A percentile compares a stretch with the other conserved stretches of the same genome.
These are phyloP conservation scores for Holothuria scabra DNA, from an alignment of 53 echinoderm and acorn worm genomes.

Conservation along the genomic window DNA sequence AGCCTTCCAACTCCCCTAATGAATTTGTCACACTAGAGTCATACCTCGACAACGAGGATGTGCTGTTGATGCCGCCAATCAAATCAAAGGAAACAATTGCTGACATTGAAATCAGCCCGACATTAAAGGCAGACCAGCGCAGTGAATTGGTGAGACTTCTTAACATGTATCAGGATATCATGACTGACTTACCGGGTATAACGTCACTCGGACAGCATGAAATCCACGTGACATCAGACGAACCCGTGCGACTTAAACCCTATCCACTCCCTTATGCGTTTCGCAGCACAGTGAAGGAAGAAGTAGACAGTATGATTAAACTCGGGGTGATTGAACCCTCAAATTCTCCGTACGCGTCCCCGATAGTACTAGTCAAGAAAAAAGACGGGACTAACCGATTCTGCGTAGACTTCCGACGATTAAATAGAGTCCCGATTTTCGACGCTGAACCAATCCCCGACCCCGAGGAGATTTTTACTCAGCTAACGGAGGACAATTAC, in stretches of 20 bases:
- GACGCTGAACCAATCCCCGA: constrained; percentile 73
- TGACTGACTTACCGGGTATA: constrained; percentile 69
- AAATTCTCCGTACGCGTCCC: constrained; percentile 62
- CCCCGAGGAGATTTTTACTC: constrained; percentile 64
- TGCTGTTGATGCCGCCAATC: constrained; percentile 27
- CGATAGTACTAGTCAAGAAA: constrained; percentile 66
- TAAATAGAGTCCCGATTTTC: constrained; percentile 67
- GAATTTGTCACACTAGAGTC: not conserved
- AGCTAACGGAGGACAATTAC: constrained; percentile 52
- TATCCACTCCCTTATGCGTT: constrained; percentile 63
- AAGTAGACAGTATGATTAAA: constrained; percentile 56
- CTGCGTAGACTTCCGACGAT: constrained; percentile 63
- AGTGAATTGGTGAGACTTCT: constrained; percentile 11
- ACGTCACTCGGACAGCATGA: constrained; percentile 51
- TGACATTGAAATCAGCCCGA: constrained; percentile 49
- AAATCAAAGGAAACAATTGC: constrained; percentile 34
- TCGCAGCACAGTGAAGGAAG: constrained; percentile 46
- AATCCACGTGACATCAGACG: constrained; percentile 55
- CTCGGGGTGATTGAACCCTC: constrained; percentile 61
- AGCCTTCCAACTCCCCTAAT: not conserved
- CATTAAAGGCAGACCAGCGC: not conserved
- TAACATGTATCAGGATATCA: constrained; percentile 45
- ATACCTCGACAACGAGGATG: constrained; percentile 44
- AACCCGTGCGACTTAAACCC: constrained; percentile 45
- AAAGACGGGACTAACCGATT: constrained; percentile 66